phyloP scores from a whole-genome alignment of 2,888 invertebrate species.

The Drosophila picticornis region DNA sequence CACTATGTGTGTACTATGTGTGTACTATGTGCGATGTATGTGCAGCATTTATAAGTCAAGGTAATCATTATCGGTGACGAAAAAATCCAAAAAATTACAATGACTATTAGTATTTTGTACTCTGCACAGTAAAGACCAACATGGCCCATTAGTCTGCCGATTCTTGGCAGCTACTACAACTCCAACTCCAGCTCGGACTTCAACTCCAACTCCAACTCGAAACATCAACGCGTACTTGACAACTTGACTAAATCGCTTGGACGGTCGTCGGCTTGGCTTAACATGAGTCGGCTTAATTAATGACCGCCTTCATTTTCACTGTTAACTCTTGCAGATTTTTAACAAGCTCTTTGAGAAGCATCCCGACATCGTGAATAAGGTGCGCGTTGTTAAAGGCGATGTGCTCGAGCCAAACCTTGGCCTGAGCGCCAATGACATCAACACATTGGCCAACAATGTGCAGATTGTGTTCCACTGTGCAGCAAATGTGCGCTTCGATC shows the following conservation, averaged over 20 bases:
- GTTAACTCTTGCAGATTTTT: slow-evolving; percentile 86
- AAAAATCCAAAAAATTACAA: slow-evolving; percentile 71
- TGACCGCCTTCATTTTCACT: slow-evolving; percentile 17
- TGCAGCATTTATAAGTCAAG: slow-evolving; percentile 72
- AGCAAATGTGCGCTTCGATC: slow-evolving; percentile 95
- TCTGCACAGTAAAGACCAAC: slow-evolving; percentile 1
- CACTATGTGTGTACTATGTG: slow-evolving; percentile 1
- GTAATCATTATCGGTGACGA: slow-evolving; percentile 62
- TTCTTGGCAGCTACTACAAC: slow-evolving; percentile 41
- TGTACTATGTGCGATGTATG: neutral
- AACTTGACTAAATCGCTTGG: slow-evolving; percentile 2
- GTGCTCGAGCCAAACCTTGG: slow-evolving; percentile 88
- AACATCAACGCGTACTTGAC: neutral
- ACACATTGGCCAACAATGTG: slow-evolving; percentile 87
- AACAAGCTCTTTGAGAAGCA: slow-evolving; percentile 86
- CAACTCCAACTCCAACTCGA: slow-evolving; percentile 5
- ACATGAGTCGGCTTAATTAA: slow-evolving; percentile 40
- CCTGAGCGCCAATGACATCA: slow-evolving; percentile 87
- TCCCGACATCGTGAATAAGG: slow-evolving; percentile 87
- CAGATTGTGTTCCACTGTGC: slow-evolving; percentile 93
- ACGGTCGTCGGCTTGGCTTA: slow-evolving; percentile 3
- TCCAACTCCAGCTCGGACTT: slow-evolving; percentile 12
- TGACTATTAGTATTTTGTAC: slow-evolving; percentile 68
- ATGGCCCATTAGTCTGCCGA: slow-evolving; percentile 43
- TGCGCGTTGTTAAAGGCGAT: slow-evolving; percentile 89